A percentile compares a stretch with the other conserved stretches of the same genome.
phyloP scores from a whole-genome alignment of 2,113 vertebrate genomes.

The Ameiurus melas region DNA sequence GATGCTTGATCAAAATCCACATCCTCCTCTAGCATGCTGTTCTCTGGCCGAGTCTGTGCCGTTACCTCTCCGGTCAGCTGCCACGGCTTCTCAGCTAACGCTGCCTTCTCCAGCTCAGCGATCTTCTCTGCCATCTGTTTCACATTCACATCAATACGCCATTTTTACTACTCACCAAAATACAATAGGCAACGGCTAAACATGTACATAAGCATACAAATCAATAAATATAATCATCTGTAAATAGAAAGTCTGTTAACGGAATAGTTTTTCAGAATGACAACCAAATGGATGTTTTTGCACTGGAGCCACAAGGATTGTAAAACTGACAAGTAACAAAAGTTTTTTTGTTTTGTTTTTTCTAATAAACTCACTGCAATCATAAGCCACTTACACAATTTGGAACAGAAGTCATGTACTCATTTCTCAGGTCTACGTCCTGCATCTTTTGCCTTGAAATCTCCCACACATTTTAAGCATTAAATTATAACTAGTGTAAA shows the following conservation, averaged over 20 bases:
- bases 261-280: neutral
- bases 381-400: neutral
- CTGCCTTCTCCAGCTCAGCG: slow-evolving; percentile 79
- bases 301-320: neutral
- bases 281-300: neutral
- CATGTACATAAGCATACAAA: neutral
- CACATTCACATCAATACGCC: neutral
- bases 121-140: slow-evolving; percentile 89
- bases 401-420: neutral
- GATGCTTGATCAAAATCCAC: slow-evolving; percentile 86
- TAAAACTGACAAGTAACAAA: neutral
- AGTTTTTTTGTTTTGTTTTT: neutral
- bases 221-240: neutral
- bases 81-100: slow-evolving; percentile 89
- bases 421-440: neutral
- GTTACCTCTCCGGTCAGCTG: slow-evolving; percentile 90
- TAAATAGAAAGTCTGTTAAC: neutral
- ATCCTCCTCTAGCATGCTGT: slow-evolving; percentile 92
- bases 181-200: too few relatives aligned
- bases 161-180: neutral
- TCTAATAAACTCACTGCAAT: neutral
- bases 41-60: slow-evolving; percentile 86
- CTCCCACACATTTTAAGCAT: neutral
- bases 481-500: neutral
- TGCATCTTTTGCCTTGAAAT: neutral